A percentile compares a stretch with the other conserved stretches of the same genome.
These are phyloP conservation scores for Haemorhous mexicanus DNA, from an alignment of 2,113 vertebrate species.

Conservation along the genomic window DNA sequence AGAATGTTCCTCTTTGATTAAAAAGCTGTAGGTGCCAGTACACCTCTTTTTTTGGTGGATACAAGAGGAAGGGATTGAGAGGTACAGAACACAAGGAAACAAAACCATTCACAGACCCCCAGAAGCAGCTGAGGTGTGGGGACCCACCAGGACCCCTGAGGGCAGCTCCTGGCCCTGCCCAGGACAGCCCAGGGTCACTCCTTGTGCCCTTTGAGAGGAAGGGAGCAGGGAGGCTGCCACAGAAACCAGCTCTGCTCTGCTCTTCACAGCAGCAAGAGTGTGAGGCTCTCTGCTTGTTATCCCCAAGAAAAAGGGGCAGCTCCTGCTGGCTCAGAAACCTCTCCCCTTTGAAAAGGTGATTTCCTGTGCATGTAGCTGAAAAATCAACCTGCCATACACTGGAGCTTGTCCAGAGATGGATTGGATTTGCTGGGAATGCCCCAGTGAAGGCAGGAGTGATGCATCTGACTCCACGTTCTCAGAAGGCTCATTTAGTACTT, in stretches of 20 bases:
- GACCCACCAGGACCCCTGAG: not conserved
- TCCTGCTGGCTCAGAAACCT: not conserved
- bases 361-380: not conserved
- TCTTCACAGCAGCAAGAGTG: not conserved
- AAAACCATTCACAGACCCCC: not conserved
- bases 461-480: no score
- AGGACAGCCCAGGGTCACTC: not conserved
- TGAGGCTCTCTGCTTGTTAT: not conserved
- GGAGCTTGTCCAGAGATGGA: not conserved
- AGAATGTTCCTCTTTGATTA: not conserved
- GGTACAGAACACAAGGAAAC: not conserved
- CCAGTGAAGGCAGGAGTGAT: no score
- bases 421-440: no score
- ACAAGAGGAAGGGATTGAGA: not conserved
- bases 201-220: not conserved
- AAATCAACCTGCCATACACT: not conserved
- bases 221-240: not conserved
- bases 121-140: not conserved
- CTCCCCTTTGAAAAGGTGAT: not conserved
- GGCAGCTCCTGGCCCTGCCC: not conserved
- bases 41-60: not conserved
- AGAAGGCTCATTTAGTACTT: no score
- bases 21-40: not conserved
- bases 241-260: not conserved
- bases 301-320: not conserved